These are phyloP conservation scores for Heliconius hortense DNA, from an alignment of 2,888 invertebrate species.

Conservation along the genomic window DNA sequence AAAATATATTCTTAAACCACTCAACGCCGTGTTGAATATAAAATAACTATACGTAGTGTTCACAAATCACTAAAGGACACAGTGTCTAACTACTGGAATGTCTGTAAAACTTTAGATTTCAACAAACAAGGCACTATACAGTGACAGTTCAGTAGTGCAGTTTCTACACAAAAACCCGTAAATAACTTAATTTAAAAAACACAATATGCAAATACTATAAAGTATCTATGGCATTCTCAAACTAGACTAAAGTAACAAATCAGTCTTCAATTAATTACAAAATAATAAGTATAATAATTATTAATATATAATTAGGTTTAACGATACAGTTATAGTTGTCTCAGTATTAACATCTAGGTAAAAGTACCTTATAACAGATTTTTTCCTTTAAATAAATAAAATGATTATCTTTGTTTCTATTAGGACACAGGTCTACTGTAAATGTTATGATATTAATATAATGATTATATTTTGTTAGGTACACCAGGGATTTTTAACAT, in stretches of 20 bases:
- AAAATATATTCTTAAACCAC: constrained; percentile 40
- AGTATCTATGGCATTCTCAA: constrained; percentile 81
- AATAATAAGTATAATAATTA: constrained; percentile 63
- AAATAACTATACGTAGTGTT: constrained; percentile 38
- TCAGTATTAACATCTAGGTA: constrained; percentile 44
- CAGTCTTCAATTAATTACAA: constrained; percentile 80
- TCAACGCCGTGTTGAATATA: constrained; percentile 35
- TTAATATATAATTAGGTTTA: constrained; percentile 54
- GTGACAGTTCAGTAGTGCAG: constrained; percentile 68
- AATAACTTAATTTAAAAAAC: constrained; percentile 60
- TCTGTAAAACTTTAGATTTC: constrained; percentile 61
- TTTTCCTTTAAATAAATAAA: constrained; percentile 30
- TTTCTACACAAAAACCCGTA: constrained; percentile 65
- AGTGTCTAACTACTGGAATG: constrained; percentile 72
- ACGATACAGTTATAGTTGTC: constrained; percentile 40
- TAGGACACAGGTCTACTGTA: not conserved
- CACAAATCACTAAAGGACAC: constrained; percentile 58
- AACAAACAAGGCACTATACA: constrained; percentile 78
- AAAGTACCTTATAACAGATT: constrained; percentile 38
- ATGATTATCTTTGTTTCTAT: constrained; percentile 12
- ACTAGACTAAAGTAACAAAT: constrained; percentile 82
- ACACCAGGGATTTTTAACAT: constrained; percentile 21
- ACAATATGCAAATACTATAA: constrained; percentile 59
- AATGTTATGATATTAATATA: constrained; percentile 4
- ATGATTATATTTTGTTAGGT: constrained; percentile 11